phyloP scores from a whole-genome alignment of 1,140 invertebrate species.

The Leucophenga varia region DNA sequence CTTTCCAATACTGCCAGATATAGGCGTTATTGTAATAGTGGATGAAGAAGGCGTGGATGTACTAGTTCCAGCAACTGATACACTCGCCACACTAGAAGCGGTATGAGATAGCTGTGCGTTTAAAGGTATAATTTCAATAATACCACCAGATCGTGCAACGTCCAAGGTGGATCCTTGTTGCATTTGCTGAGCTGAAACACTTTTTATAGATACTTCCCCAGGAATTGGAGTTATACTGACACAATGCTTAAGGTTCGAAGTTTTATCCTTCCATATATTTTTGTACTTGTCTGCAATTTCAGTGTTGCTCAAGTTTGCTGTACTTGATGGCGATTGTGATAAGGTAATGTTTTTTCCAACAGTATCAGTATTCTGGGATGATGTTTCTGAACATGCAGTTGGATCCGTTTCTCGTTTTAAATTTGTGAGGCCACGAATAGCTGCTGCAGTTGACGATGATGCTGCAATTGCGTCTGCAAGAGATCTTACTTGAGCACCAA shows the following conservation, averaged over 20 bases:
- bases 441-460: slow-evolving; percentile 39
- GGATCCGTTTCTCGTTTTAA: slow-evolving; percentile 40
- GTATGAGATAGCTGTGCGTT: too few species aligned
- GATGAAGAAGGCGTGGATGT: slow-evolving; percentile 22
- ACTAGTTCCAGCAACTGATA: too few species aligned
- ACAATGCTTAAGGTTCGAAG: slow-evolving; percentile 38
- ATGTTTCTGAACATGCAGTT: background rate
- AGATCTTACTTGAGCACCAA: slow-evolving; percentile 32
- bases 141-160: slow-evolving; percentile 41
- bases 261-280: slow-evolving; percentile 54
- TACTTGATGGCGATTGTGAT: background rate
- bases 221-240: slow-evolving; percentile 49
- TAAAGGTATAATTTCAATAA: slow-evolving; percentile 63
- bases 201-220: slow-evolving; percentile 33
- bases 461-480: slow-evolving; percentile 37
- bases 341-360: too few species aligned
- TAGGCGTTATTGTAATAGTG: slow-evolving; percentile 80
- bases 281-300: slow-evolving; percentile 53
- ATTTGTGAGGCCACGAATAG: slow-evolving; percentile 36
- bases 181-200: slow-evolving; percentile 1
- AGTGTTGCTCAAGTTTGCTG: slow-evolving; percentile 27
- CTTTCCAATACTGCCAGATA: slow-evolving; percentile 55
- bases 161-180: slow-evolving; percentile 22
- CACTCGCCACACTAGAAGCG: too few species aligned
- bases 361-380: background rate